Base-by-base conservation (phyloP, 37 sponge, comb jelly and placozoan species). In the Oscarella lobularis region DNA sequence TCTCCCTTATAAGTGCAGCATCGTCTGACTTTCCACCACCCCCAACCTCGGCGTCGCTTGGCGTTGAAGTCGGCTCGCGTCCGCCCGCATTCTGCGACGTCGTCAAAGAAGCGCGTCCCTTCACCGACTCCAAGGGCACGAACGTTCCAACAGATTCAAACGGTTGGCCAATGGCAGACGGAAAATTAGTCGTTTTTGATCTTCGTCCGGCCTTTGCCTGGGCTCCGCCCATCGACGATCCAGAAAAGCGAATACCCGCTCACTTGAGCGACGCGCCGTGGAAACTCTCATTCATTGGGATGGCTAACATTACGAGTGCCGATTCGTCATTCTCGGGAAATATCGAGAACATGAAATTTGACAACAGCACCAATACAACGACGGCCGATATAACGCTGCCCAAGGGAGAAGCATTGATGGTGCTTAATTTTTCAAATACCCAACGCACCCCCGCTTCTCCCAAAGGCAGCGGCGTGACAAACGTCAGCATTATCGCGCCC, bases 111-210 rank as follows among this genome's bases (percentile, higher is more conserved):
- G 38, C 75, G 27, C 3, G 75, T 9, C 75, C 75, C 3, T 73
- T 73, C 41, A 73, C 31, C 41, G 75, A 73, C 41, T 31, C 27
- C n/a, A 29, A 33, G 14, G 75, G n/a, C n/a, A n/a, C n/a, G n/a
- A n/a, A n/a, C n/a, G n/a, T 76, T 66, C 36, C 68, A 3, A 29
- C 65, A 2, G 77, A 76, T 30, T 65, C 29, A 31, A 41, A 3
- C 39, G 77, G 77, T 3, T 76, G 77, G 77, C 77, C 77, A 38
- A 76, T 35, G 36, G 66, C 60, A 38, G 77, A 76, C 36, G 77
- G 41, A 31, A 40, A 76, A 39, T 20, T 40, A 34, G 77, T 76
- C 3, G 55, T 76, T 36, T 76, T 76, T 41, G 77, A 76, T 27
- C 55, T 41, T 5, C 41, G 77, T 3, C 77, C 77, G 20, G 77